A percentile compares a stretch with the other conserved stretches of the same genome.
These are phyloP conservation scores for Lissocephala sabroskyi DNA, from an alignment of 2,888 invertebrate genomes.

Conservation along the genomic window DNA sequence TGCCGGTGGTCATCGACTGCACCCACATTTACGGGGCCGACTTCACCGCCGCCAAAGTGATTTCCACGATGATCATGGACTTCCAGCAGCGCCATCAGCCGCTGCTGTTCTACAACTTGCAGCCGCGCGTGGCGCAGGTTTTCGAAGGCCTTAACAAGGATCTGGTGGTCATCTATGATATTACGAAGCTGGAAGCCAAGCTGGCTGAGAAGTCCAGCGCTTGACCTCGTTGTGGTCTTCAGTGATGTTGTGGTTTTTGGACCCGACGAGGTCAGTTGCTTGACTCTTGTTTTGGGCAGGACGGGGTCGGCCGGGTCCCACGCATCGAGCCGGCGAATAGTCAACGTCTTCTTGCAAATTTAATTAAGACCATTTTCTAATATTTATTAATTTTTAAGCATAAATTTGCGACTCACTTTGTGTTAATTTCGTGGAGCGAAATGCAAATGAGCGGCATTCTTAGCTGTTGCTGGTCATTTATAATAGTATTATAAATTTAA, in stretches of 20 bases:
- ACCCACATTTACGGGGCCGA: slow-evolving; percentile 91
- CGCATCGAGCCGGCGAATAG: slow-evolving; percentile 37
- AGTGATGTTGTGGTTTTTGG: slow-evolving; percentile 30
- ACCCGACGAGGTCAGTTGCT: slow-evolving; percentile 44
- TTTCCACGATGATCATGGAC: slow-evolving; percentile 82
- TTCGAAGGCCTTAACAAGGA: slow-evolving; percentile 85
- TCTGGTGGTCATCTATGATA: slow-evolving; percentile 83
- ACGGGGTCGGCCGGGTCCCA: slow-evolving; percentile 24
- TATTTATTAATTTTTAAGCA: slow-evolving; percentile 25
- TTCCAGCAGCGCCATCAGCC: slow-evolving; percentile 83
- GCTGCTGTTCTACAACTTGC: slow-evolving; percentile 86
- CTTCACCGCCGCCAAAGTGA: slow-evolving; percentile 88
- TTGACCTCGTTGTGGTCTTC: slow-evolving; percentile 35
- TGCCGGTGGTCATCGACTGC: slow-evolving; percentile 89
- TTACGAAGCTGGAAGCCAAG: slow-evolving; percentile 80
- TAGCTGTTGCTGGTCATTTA: slow-evolving; percentile 23
- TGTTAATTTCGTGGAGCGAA: slow-evolving; percentile 36
- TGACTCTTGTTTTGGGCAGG: too few relatives aligned
- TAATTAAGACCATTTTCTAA: slow-evolving; percentile 55
- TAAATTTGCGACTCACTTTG: slow-evolving; percentile 24
- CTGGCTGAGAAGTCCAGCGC: slow-evolving; percentile 69
- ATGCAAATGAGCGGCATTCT: slow-evolving; percentile 3
- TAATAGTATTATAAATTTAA: slow-evolving; percentile 50
- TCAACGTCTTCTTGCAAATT: slow-evolving; percentile 43
- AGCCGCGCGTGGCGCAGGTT: slow-evolving; percentile 85